Evolutionary conservation across 1,140 invertebrate species (phyloP).

Genomic region (Lethrus apterus): DNA sequence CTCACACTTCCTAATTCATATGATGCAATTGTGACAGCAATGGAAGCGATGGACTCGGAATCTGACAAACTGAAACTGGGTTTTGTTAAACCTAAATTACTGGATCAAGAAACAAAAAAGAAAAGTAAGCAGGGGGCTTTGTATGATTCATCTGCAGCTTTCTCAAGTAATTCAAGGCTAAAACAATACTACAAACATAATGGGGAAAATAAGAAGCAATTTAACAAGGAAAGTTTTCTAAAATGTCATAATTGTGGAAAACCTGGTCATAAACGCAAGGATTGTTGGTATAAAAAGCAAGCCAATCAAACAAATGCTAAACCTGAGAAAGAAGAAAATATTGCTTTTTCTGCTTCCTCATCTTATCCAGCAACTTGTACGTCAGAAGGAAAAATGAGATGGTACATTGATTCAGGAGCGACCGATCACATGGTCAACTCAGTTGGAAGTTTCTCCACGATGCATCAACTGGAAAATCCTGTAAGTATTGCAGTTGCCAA

Average conservation of each 20-base stretch:
- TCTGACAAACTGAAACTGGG: no score
- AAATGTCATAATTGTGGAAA: conserved; percentile 10
- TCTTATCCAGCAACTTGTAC: not conserved
- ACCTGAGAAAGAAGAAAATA: not conserved
- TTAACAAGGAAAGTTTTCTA: not conserved
- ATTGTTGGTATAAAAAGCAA: conserved; percentile 5
- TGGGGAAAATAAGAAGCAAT: not conserved
- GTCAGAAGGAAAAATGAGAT: not conserved
- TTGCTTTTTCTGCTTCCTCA: conserved; percentile 1
- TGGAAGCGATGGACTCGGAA: conserved; percentile 40
- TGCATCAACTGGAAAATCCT: no score
- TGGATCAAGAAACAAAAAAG: conserved; percentile 40
- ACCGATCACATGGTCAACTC: not conserved
- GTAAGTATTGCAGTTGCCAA: not conserved
- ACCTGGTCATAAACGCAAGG: not conserved
- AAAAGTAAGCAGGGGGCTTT: not conserved
- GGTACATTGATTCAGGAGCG: conserved; percentile 6
- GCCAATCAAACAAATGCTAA: not conserved
- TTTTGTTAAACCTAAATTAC: conserved; percentile 39
- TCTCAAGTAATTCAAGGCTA: no score
- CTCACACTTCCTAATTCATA: conserved; percentile 37
- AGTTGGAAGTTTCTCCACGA: no score
- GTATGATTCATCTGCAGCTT: not conserved
- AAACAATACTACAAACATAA: not conserved
- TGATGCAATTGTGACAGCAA: conserved; percentile 39